A percentile compares a stretch with the other conserved stretches of the same genome.
These are phyloP conservation scores for Erethizon dorsatum DNA, from an alignment of 2,797 vertebrate species.

Conservation along the genomic window DNA sequence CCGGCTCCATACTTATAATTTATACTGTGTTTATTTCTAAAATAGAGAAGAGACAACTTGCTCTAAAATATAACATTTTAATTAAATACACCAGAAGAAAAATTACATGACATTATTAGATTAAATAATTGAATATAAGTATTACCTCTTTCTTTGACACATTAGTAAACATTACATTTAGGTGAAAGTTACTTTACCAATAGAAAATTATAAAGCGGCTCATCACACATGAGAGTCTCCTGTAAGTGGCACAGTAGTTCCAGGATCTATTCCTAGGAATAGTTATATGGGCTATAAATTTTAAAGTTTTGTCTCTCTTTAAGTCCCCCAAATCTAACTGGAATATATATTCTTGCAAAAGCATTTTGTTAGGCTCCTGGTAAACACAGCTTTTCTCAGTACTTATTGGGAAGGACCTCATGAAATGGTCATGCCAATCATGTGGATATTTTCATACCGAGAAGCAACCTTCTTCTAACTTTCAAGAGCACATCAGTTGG, in stretches of 20 bases:
- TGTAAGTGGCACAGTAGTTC: not conserved
- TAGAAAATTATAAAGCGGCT: slow-evolving; percentile 1
- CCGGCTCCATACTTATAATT: not conserved
- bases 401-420: not conserved
- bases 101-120: not conserved
- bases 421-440: not conserved
- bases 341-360: not conserved
- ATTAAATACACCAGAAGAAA: not conserved
- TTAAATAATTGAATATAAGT: slow-evolving; percentile 9
- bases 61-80: not conserved
- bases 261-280: not conserved
- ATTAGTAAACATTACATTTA: not conserved
- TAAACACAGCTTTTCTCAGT: not conserved
- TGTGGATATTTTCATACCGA: not conserved
- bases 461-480: slow-evolving; percentile 42
- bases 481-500: not conserved
- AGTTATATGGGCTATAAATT: not conserved
- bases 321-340: not conserved
- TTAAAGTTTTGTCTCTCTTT: not conserved
- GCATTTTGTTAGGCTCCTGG: not conserved
- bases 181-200: not conserved
- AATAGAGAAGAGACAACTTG: not conserved
- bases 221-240: not conserved
- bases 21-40: slow-evolving; percentile 7
- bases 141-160: not conserved